Percentiles rank a stretch among this genome's conserved stretches.
phyloP scores from a whole-genome alignment of 2,797 vertebrate species.

The Xenopus petersii region DNA sequence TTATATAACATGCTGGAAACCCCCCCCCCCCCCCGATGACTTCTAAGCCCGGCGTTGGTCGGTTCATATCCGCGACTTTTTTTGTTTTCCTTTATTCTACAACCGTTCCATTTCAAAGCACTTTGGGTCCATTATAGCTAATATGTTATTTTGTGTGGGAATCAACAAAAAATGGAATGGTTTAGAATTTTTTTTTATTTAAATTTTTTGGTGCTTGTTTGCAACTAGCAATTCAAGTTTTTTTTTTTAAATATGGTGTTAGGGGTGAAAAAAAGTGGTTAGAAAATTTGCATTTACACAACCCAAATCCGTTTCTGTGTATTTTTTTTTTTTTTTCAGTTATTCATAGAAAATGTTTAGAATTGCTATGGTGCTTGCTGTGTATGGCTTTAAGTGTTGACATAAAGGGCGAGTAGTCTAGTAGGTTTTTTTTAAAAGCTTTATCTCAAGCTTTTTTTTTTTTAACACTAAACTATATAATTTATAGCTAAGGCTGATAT shows the following conservation, averaged over 20 bases:
- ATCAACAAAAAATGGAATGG: conserved; percentile 68
- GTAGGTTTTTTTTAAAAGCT: conserved; percentile 47
- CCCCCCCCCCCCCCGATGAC: conserved; percentile 39
- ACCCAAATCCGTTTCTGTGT: conserved; percentile 58
- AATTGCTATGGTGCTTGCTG: conserved; percentile 62
- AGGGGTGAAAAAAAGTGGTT: conserved; percentile 56
- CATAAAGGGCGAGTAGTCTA: conserved; percentile 54
- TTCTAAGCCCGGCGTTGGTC: conserved; percentile 51
- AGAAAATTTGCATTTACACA: conserved; percentile 57
- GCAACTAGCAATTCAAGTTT: conserved; percentile 64
- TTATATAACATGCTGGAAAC: conserved; percentile 66
- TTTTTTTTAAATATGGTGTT: conserved; percentile 61
- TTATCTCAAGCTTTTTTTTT: conserved; percentile 7
- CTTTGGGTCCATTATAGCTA: conserved; percentile 84
- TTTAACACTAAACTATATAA: conserved; percentile 83
- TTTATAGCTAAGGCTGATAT: conserved; percentile 83
- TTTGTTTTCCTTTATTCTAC: conserved; percentile 62
- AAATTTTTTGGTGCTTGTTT: conserved; percentile 39
- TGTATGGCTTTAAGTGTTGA: conserved; percentile 57
- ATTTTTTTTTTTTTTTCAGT: no score
- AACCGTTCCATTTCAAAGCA: conserved; percentile 92
- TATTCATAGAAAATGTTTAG: background rate
- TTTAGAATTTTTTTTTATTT: conserved; percentile 59
- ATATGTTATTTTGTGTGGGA: conserved; percentile 61
- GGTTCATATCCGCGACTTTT: conserved; percentile 69